Evolutionary conservation across 1,140 invertebrate species (phyloP).

Genomic region (Laodelphax striatellus): DNA sequence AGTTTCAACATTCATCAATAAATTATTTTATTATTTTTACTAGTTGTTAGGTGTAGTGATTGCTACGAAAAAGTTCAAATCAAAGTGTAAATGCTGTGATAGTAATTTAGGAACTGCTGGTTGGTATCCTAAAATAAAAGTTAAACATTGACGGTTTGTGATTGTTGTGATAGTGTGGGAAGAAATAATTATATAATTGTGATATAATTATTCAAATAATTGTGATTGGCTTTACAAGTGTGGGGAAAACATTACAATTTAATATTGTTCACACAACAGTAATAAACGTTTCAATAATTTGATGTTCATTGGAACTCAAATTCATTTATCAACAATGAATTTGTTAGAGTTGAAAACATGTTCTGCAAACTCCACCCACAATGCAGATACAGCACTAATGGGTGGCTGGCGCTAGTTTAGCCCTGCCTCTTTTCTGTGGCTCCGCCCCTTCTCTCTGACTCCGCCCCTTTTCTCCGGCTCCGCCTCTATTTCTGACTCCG

Average conservation of each 20-base stretch:
- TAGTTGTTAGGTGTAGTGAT: no score
- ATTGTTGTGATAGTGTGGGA: no score
- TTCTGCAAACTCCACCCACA: background rate
- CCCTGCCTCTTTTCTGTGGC: background rate
- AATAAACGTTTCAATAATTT: no score
- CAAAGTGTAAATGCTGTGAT: background rate
- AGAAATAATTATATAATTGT: background rate
- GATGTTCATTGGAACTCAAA: no score
- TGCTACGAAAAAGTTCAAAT: background rate
- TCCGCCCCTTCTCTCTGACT: background rate
- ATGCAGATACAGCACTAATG: slow-evolving; percentile 30
- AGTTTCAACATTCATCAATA: no score
- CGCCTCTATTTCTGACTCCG: background rate
- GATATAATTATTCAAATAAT: no score
- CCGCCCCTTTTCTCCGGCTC: background rate
- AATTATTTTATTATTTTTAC: no score
- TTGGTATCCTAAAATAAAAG: background rate
- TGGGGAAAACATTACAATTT: no score
- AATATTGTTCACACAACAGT: no score
- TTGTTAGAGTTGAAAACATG: background rate
- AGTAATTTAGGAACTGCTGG: background rate
- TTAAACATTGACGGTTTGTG: no score
- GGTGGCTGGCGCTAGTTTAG: slow-evolving; percentile 22
- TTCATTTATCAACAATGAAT: background rate
- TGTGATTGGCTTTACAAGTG: no score